These are phyloP conservation scores for Trissolcus brochymenae DNA, from an alignment of 2,888 invertebrate genomes.

Conservation along the genomic window DNA sequence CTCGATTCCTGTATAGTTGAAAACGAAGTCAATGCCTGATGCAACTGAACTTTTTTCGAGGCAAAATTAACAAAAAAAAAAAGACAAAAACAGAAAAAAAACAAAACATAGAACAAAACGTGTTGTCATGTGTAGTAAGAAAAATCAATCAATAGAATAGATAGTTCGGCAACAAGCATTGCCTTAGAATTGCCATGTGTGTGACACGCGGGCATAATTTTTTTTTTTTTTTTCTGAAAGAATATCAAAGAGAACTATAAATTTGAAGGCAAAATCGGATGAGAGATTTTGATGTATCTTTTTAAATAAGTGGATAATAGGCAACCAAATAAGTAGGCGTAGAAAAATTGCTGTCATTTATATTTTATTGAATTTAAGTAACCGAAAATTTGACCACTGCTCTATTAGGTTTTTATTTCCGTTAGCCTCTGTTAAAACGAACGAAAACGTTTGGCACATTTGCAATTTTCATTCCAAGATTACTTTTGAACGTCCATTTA, in stretches of 20 bases:
- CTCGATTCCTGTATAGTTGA: conserved; percentile 25
- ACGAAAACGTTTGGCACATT: conserved; percentile 1
- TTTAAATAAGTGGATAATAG: conserved; percentile 25
- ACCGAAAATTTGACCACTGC: background rate
- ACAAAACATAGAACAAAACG: conserved; percentile 9
- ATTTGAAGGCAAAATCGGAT: background rate
- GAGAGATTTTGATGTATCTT: conserved; percentile 12
- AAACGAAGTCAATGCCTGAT: conserved; percentile 16
- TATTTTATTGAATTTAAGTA: conserved; percentile 5
- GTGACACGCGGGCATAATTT: conserved; percentile 24
- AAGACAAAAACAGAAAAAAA: background rate
- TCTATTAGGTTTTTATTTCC: background rate
- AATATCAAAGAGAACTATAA: background rate
- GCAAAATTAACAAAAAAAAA: conserved; percentile 5
- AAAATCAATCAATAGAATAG: conserved; percentile 28
- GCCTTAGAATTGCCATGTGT: conserved; percentile 42
- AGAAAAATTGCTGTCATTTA: conserved; percentile 6
- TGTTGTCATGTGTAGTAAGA: conserved; percentile 26
- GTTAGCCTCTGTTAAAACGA: background rate
- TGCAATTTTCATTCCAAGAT: conserved; percentile 20
- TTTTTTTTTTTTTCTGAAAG: background rate
- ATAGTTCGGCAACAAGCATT: conserved; percentile 29
- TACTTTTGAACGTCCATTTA: background rate
- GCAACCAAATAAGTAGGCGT: conserved; percentile 21
- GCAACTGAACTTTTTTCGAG: conserved; percentile 20